phyloP scores from a whole-genome alignment of 2,888 invertebrate genomes.

The Aporophyla lueneburgensis region DNA sequence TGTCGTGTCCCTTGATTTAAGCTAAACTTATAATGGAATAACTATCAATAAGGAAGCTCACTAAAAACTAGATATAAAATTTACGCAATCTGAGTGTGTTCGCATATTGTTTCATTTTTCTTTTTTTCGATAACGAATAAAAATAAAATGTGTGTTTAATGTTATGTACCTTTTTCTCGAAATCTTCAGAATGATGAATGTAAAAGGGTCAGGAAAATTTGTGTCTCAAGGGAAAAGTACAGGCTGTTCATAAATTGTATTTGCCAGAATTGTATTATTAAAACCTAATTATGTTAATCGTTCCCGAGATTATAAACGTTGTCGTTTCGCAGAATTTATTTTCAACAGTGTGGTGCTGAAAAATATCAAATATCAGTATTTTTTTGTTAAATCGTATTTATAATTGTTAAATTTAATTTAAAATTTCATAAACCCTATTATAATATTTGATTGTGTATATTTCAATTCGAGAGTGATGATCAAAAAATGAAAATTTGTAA shows the following conservation, averaged over 20 bases:
- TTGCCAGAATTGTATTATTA: slow-evolving; percentile 53
- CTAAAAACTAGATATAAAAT: slow-evolving; percentile 77
- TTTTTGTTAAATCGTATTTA: slow-evolving; percentile 32
- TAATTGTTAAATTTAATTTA: slow-evolving; percentile 50
- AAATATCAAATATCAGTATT: slow-evolving; percentile 47
- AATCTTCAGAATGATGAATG: slow-evolving; percentile 28
- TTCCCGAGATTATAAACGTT: slow-evolving; percentile 62
- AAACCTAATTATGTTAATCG: slow-evolving; percentile 62
- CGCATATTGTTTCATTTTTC: slow-evolving; percentile 72
- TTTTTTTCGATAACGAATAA: slow-evolving; percentile 38
- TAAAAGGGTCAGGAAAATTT: slow-evolving; percentile 29
- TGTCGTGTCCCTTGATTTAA: slow-evolving; percentile 87
- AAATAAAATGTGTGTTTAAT: slow-evolving; percentile 39
- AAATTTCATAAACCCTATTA: slow-evolving; percentile 66
- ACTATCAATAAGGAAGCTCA: slow-evolving; percentile 85
- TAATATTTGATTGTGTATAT: slow-evolving; percentile 69
- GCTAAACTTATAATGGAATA: slow-evolving; percentile 74
- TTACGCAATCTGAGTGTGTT: slow-evolving; percentile 83
- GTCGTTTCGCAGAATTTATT: slow-evolving; percentile 58
- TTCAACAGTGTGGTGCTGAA: slow-evolving; percentile 60
- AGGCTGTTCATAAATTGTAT: slow-evolving; percentile 52
- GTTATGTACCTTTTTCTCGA: slow-evolving; percentile 49
- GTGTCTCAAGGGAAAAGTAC: slow-evolving; percentile 51
- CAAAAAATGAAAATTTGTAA: slow-evolving; percentile 73
- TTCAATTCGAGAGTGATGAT: slow-evolving; percentile 74